Percentiles rank a stretch among this genome's conserved stretches.
Conservation (phyloP, 2,888 invertebrate genomes). For the Sinelater perroti region DNA sequence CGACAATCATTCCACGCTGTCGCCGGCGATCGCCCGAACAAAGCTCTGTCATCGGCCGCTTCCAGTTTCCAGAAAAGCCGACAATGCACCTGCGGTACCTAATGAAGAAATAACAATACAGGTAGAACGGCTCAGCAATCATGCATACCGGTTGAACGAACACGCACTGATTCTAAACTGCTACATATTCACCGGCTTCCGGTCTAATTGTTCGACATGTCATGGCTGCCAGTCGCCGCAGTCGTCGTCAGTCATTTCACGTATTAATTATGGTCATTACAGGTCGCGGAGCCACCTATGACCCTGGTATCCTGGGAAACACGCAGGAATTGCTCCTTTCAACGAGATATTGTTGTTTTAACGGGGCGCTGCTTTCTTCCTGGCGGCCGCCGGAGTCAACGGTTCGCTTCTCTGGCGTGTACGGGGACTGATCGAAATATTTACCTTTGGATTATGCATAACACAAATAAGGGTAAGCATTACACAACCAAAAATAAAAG, state of each 20-base stretch:
- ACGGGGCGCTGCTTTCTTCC: neutral
- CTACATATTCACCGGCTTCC: conserved; percentile 37
- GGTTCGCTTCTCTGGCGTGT: too few relatives aligned
- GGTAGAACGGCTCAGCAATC: conserved; percentile 36
- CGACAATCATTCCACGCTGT: too few relatives aligned
- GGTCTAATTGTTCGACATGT: conserved; percentile 50
- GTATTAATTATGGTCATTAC: conserved; percentile 51
- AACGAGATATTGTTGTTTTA: conserved; percentile 16
- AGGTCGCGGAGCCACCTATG: conserved; percentile 45
- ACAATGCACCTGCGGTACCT: conserved; percentile 33
- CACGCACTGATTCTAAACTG: conserved; percentile 43
- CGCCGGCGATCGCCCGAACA: too few relatives aligned
- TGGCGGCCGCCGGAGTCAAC: too few relatives aligned
- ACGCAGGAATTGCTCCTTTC: conserved; percentile 23
- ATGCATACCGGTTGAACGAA: conserved; percentile 44
- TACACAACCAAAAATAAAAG: too few relatives aligned
- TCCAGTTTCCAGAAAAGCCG: too few relatives aligned
- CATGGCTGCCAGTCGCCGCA: conserved; percentile 43
- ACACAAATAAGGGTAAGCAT: too few relatives aligned
- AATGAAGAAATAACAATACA: conserved; percentile 40
- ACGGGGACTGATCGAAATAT: too few relatives aligned
- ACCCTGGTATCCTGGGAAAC: conserved; percentile 43
- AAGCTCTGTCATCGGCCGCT: too few relatives aligned
- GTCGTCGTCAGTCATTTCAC: conserved; percentile 46
- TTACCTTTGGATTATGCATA: too few relatives aligned